Evolutionary conservation across 1,140 invertebrate species (phyloP).

Genomic region (Araneus ventricosus): DNA sequence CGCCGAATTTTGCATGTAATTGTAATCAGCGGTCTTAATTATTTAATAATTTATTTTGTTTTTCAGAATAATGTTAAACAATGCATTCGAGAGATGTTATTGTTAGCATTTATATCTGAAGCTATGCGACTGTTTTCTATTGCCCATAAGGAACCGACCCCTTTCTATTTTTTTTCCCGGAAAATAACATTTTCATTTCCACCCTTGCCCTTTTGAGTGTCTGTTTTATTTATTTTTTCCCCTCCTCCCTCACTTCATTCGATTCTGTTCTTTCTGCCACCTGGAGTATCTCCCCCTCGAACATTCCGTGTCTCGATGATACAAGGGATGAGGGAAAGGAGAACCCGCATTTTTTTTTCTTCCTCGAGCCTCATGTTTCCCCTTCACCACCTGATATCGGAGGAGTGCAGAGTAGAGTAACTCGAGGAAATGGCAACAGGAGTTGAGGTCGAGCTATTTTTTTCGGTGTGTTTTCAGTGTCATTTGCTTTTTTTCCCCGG

Average conservation of each 20-base stretch:
- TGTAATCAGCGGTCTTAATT: too few relatives aligned
- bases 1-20: too few relatives aligned
- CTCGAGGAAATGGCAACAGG: neutral
- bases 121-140: neutral
- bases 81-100: too few relatives aligned
- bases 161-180: neutral
- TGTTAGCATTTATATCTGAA: too few relatives aligned
- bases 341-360: neutral
- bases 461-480: too few relatives aligned
- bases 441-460: too few relatives aligned
- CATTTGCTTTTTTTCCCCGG: neutral
- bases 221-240: neutral
- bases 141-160: neutral
- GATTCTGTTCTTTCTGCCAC: slow-evolving; percentile 18
- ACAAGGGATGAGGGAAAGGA: neutral
- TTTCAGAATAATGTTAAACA: too few relatives aligned
- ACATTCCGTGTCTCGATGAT: neutral
- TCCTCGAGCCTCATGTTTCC: neutral
- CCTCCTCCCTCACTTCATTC: neutral
- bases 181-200: neutral
- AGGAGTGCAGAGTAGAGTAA: neutral
- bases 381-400: neutral
- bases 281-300: neutral
- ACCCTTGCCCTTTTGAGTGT: neutral
- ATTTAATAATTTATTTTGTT: too few relatives aligned